A percentile compares a stretch with the other conserved stretches of the same genome.
phyloP scores from a whole-genome alignment of 2,113 vertebrate genomes.

The Cebus imitator region DNA sequence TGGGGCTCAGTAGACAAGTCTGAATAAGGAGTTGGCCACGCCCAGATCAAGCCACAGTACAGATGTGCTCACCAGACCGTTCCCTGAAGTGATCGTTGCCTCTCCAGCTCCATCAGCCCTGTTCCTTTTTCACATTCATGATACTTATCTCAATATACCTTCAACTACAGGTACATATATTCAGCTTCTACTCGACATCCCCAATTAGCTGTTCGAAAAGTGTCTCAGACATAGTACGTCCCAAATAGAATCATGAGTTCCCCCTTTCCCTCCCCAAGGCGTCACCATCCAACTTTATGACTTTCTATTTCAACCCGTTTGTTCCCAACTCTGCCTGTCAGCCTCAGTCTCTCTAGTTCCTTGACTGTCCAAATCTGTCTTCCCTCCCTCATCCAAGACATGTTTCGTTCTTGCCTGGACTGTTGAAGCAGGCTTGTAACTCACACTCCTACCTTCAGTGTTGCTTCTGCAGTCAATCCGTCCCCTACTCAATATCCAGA shows the following conservation, averaged over 20 bases:
- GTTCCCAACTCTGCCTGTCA: neutral
- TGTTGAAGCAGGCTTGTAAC: neutral
- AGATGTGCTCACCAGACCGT: too few relatives aligned
- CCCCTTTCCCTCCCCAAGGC: too few relatives aligned
- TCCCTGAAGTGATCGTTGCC: fast-evolving
- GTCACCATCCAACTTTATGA: fast-evolving
- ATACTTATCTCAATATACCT: neutral
- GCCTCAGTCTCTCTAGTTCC: neutral
- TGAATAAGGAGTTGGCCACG: fast-evolving
- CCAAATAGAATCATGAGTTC: neutral
- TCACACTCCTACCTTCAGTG: too few relatives aligned
- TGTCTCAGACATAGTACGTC: too few relatives aligned
- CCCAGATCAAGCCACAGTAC: neutral
- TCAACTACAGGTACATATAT: neutral
- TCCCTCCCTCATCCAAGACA: neutral
- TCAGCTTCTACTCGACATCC: neutral
- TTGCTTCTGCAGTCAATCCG: neutral
- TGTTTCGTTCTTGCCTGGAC: neutral
- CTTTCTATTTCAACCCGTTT: neutral
- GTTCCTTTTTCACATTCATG: neutral
- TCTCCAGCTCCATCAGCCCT: neutral
- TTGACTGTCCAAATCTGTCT: neutral
- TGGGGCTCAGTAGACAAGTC: neutral
- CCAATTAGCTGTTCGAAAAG: neutral
- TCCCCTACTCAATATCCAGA: neutral